Conservation (phyloP, 1,140 invertebrate genomes). For the Leptinotarsa texana region DNA sequence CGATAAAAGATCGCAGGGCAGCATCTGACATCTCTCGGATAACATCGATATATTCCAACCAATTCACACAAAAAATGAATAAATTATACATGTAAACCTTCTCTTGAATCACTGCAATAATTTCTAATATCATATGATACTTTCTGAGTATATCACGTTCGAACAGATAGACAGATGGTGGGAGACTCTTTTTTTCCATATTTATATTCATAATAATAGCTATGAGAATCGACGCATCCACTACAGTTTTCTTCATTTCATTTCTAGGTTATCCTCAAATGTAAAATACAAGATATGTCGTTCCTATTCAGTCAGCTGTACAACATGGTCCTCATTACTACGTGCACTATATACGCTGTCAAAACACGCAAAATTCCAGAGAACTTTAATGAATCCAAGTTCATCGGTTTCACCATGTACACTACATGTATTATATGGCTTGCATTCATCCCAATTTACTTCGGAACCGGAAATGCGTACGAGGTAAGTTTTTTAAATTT, state of each 20-base stretch:
- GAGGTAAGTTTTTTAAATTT: constrained; percentile 54
- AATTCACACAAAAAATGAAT: too few species aligned
- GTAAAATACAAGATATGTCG: constrained; percentile 69
- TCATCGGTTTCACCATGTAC: constrained; percentile 79
- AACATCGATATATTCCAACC: too few species aligned
- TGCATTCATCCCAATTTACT: constrained; percentile 76
- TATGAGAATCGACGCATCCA: too few species aligned
- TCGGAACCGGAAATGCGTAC: constrained; percentile 69
- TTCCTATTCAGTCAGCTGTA: constrained; percentile 72
- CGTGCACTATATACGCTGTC: constrained; percentile 76
- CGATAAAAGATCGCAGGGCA: too few species aligned
- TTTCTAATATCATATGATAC: too few species aligned
- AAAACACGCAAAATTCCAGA: constrained; percentile 77
- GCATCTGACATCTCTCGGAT: too few species aligned
- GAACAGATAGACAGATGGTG: too few species aligned
- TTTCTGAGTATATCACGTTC: too few species aligned
- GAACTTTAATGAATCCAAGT: constrained; percentile 77
- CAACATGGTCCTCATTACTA: constrained; percentile 73
- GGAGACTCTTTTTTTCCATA: too few species aligned
- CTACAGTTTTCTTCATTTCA: constrained; percentile 26
- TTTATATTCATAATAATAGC: too few species aligned
- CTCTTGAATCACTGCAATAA: too few species aligned
- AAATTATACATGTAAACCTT: too few species aligned
- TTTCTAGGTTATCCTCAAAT: constrained; percentile 61
- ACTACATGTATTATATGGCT: constrained; percentile 79